Conservation (phyloP, 2,888 invertebrate genomes). For the Aphodius granarius region DNA sequence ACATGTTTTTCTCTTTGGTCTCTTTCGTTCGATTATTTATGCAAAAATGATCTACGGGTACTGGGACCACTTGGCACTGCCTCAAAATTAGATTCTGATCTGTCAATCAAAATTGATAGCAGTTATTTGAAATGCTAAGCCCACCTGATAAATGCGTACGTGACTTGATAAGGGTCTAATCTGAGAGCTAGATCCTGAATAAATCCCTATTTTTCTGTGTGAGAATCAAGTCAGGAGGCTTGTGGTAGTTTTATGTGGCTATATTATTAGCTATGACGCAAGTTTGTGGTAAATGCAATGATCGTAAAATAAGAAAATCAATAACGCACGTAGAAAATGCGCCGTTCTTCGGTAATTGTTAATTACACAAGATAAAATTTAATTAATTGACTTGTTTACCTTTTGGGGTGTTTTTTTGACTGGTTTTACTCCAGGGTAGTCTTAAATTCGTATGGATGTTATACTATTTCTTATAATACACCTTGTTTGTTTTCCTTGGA, state of each 20-base stretch:
- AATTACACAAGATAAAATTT: background rate
- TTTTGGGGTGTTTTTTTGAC: background rate
- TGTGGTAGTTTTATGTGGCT: background rate
- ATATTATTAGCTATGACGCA: slow-evolving; percentile 2
- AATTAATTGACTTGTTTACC: background rate
- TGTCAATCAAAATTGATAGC: background rate
- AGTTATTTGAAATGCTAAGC: slow-evolving; percentile 9
- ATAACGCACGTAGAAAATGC: background rate
- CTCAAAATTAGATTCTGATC: background rate
- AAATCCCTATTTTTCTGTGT: background rate
- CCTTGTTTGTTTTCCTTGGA: background rate
- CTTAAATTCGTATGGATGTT: too few relatives aligned
- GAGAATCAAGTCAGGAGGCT: background rate
- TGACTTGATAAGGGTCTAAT: slow-evolving; percentile 8
- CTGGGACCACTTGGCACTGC: background rate
- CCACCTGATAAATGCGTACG: slow-evolving; percentile 21
- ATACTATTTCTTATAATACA: background rate
- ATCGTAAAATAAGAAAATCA: background rate
- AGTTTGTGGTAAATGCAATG: slow-evolving; percentile 1
- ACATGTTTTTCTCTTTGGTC: slow-evolving; percentile 32
- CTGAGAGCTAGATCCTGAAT: background rate
- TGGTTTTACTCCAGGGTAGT: too few relatives aligned
- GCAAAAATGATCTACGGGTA: background rate
- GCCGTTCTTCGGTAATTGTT: background rate
- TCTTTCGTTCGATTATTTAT: slow-evolving; percentile 3